Conservation (phyloP, 2,888 invertebrate species). For the Nomada fucata region DNA sequence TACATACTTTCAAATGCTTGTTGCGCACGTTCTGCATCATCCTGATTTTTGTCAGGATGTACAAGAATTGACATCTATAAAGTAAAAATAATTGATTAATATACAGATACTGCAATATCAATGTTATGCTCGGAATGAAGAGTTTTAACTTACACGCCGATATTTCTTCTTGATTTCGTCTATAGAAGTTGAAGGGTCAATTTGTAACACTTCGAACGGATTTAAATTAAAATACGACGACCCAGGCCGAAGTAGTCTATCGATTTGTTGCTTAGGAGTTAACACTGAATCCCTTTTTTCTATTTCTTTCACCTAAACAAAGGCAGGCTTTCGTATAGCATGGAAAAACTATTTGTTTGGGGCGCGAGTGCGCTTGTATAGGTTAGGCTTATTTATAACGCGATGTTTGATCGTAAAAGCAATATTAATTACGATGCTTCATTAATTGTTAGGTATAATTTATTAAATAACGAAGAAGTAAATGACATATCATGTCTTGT, state of each 20-base stretch:
- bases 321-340: conserved; percentile 29
- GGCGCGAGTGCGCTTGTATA: conserved; percentile 48
- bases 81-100: conserved; percentile 27
- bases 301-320: conserved; percentile 97
- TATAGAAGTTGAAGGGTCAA: conserved; percentile 94
- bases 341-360: conserved; percentile 31
- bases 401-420: conserved; percentile 16
- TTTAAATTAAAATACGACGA: conserved; percentile 99
- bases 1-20: conserved; percentile 91
- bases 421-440: conserved; percentile 7
- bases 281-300: conserved; percentile 98
- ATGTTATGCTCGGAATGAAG: not conserved
- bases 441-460: not conserved
- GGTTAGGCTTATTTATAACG: conserved; percentile 64
- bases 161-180: conserved; percentile 99
- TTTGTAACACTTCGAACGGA: conserved; percentile 96
- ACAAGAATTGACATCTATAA: conserved; percentile 95
- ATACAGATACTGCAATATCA: not conserved
- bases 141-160: conserved; percentile 87
- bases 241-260: conserved; percentile 96
- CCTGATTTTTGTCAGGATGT: conserved; percentile 99
- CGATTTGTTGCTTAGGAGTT: conserved; percentile 98
- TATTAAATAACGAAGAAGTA: conserved; percentile 11
- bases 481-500: not conserved
- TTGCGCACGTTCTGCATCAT: conserved; percentile 97